Evolutionary conservation across 2,797 vertebrate genomes (phyloP), one percentile per base, ranked within the genome.

Genomic region (Meriones psammophilus): DNA sequence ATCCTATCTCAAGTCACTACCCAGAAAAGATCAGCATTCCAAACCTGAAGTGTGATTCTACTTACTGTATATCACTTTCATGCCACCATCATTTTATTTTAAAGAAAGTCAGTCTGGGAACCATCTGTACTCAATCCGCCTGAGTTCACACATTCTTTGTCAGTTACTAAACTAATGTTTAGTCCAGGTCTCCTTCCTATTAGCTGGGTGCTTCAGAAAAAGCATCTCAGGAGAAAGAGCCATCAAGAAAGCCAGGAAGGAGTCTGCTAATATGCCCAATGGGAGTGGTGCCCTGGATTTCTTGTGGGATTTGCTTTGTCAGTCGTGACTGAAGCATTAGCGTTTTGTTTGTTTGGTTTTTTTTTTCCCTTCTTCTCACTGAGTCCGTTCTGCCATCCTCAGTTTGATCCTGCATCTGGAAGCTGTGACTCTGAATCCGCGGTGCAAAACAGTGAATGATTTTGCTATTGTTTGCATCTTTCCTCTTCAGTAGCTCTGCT

Each of bases 401-500:
- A 33, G 22, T 90, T 80, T 76, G 85, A 94, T 81, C 15, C 39
- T 64, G 33, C 64, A 36, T 86, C 66, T 94, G 85, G 73, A 92
- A 74, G 94, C 39, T 50, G 0, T 54, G 77, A 62, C 77, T 94
- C 18, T 83, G 68, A 91, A 81, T 96, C 80, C 93, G 33, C 85
- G 93, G 56, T 58, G 84, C 30, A 79, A 89, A 96, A 56, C 50
- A n/a, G 73, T 22, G 24, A 33, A 76, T 74, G 10, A 86, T 90
- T 88, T 88, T 69, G 12, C 28, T 83, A 83, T 33, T 80, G 60
- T 90, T 91, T 92, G 24, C 39, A 30, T 50, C 58, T 77, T 88
- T 93, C 36, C 30, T 86, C 15, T 60, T 89, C 54, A 42, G 18
- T 62, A 42, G 20, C 33, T 76, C 78, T 8, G 17, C 39, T 89